Conservation (phyloP, 2,797 vertebrate genomes). For the Psittacula derbiana region DNA sequence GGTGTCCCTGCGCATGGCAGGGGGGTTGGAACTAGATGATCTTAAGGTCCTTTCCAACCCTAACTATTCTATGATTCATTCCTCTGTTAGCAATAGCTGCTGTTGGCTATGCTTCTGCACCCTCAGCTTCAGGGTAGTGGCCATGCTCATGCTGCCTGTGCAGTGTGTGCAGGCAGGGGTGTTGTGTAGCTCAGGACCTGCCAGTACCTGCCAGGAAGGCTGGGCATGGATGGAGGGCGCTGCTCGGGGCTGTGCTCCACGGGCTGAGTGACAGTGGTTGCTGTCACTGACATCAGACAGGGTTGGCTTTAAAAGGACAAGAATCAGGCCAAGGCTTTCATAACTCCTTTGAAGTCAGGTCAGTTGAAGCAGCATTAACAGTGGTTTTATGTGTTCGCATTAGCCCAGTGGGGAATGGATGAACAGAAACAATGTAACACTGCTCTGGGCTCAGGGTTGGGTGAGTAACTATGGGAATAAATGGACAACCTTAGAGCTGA, state of each 20-base stretch:
- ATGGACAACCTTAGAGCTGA: background rate
- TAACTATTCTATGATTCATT: background rate
- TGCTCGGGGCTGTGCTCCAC: background rate
- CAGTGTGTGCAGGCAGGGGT: background rate
- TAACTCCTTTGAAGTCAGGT: background rate
- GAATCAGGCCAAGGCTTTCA: background rate
- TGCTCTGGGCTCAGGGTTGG: background rate
- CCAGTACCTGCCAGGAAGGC: background rate
- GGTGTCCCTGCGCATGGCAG: background rate
- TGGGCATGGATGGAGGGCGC: accelerated
- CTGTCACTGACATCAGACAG: background rate
- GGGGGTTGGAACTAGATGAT: background rate
- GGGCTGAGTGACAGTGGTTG: background rate
- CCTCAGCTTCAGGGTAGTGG: accelerated
- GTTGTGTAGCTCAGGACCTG: background rate
- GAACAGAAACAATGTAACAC: background rate
- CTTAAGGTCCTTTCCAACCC: background rate
- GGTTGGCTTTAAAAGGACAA: background rate
- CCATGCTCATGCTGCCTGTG: accelerated
- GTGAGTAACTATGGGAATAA: background rate
- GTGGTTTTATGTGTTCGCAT: background rate
- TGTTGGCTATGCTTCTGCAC: accelerated
- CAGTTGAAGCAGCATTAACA: background rate
- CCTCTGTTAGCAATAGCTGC: background rate
- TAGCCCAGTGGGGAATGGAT: background rate